Percentiles rank a stretch among this genome's conserved stretches.
phyloP scores from a whole-genome alignment of 2,888 invertebrate species.

The Ornithoptera alexandrae region DNA sequence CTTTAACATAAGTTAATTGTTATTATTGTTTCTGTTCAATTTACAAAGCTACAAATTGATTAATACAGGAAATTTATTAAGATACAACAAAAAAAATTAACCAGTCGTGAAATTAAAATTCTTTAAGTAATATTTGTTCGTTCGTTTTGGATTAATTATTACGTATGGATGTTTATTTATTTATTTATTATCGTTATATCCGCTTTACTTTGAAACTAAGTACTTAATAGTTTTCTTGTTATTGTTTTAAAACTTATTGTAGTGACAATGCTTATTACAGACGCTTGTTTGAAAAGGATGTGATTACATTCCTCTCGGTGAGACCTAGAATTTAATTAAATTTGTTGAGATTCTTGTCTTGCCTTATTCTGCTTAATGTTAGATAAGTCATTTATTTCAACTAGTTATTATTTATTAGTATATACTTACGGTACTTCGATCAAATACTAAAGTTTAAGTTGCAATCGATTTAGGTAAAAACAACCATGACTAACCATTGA shows the following conservation, averaged over 20 bases:
- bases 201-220: too few species aligned
- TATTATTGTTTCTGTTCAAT: conserved; percentile 9
- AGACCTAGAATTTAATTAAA: neutral
- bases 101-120: neutral
- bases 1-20: conserved; percentile 32
- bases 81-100: too few species aligned
- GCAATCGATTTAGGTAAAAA: neutral
- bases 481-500: neutral
- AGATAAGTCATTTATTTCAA: neutral
- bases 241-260: neutral
- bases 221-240: neutral
- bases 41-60: neutral
- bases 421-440: neutral
- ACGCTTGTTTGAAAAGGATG: neutral
- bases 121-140: too few species aligned
- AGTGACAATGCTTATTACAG: neutral
- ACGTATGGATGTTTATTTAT: too few species aligned
- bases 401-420: neutral
- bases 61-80: neutral
- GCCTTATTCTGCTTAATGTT: neutral
- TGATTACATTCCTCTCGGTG: conserved; percentile 18
- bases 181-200: too few species aligned
- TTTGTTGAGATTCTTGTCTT: conserved; percentile 7
- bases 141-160: too few species aligned
- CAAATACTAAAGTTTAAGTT: neutral